Evolutionary conservation across 2,113 vertebrate genomes (phyloP), one percentile per base, ranked within the genome.

Genomic region (Daphoenositta chrysoptera): DNA sequence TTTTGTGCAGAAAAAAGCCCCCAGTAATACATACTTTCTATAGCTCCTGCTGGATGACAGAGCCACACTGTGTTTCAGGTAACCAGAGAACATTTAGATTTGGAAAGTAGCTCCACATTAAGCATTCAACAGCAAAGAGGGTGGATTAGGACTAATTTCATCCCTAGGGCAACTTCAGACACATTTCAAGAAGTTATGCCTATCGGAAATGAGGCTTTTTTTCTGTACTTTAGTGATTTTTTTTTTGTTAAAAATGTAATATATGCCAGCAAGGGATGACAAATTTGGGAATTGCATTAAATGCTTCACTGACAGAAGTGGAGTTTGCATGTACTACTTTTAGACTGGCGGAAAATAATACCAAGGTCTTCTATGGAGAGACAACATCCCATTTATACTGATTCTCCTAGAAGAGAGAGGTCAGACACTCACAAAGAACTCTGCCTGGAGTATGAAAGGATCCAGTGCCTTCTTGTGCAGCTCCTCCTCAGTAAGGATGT

Each of bases 381-480:
- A 42, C 26, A 80, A 47, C 45, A 82, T 39, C 42, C n/a, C 7
- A 33, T 76, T 77, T 73, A 65, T 44, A 70, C 24, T 58, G 57
- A 54, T 58, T 50, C 9, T 70, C 21, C 56, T 65, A 9, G 11
- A 73, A 83, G 33, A 61, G 21, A 54, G 35, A 64, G 40, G 53
- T 77, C n/a, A 78, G 70, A 72, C 86, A 98, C 99, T 99, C 97
- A 99, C 99, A 96, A 99, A 99, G 97, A 99, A 99, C 96, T 99
- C 99, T 4, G 99, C 98, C 97, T 99, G 99, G 56, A 99, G 98
- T 93, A 97, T 97, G 96, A 99, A 99, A 89, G 99, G 98, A 87
- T 99, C 99, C 98, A 99, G 97, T 47, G 99, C 99, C 91, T 99
- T 98, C 65, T 97, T 98, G 54, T 99, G 99, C 39, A 99, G 98